Evolutionary conservation across 1,140 invertebrate species (phyloP).

Genomic region (Physella acuta): DNA sequence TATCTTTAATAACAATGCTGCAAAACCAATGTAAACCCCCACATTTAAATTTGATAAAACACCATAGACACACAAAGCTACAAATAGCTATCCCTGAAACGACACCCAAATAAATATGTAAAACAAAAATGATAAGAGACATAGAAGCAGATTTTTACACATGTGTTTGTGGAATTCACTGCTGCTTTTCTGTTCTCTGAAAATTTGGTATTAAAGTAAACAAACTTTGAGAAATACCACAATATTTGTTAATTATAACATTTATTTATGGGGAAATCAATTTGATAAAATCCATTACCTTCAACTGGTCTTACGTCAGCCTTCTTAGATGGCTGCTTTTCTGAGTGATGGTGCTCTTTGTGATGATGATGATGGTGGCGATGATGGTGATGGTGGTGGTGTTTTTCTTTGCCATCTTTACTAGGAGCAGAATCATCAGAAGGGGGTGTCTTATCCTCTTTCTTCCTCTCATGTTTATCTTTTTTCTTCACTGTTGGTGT

Average conservation of each 20-base stretch:
- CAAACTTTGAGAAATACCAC: no score
- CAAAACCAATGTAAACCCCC: no score
- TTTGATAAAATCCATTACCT: not conserved
- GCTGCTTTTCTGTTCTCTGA: no score
- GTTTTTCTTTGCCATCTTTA: not conserved
- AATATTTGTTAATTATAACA: not conserved
- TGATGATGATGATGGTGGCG: slow-evolving; percentile 19
- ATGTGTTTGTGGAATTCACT: no score
- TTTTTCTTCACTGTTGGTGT: slow-evolving; percentile 16
- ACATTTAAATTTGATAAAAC: no score
- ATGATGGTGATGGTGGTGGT: slow-evolving; percentile 10
- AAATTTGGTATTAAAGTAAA: no score
- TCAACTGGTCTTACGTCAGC: not conserved
- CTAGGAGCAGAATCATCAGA: not conserved
- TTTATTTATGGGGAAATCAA: not conserved
- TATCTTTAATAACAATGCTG: no score
- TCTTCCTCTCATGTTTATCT: slow-evolving; percentile 5
- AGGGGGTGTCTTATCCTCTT: not conserved
- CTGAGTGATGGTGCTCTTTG: slow-evolving; percentile 8
- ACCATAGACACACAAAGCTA: no score
- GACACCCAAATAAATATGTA: no score
- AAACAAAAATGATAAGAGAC: no score
- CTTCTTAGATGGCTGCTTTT: not conserved
- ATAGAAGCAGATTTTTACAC: no score
- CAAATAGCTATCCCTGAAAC: no score